Percentiles rank a stretch among this genome's conserved stretches.
Evolutionary conservation across 2,888 invertebrate genomes (phyloP).

Genomic region (Aplocera efformata): DNA sequence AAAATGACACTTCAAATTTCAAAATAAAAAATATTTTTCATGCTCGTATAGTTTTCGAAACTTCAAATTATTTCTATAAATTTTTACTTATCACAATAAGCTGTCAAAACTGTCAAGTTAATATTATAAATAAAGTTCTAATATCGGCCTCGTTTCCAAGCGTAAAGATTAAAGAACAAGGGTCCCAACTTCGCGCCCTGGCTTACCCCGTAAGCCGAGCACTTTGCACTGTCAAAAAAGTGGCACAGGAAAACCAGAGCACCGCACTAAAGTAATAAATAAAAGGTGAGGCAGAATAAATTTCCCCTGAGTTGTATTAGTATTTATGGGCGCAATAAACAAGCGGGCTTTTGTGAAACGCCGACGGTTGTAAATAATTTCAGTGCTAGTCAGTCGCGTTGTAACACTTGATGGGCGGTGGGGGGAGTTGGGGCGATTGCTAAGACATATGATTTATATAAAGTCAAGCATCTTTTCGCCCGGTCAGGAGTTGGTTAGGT

Average conservation of each 20-base stretch:
- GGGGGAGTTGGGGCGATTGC: slow-evolving; percentile 25
- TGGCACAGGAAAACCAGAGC: slow-evolving; percentile 48
- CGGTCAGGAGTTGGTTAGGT: too few species aligned
- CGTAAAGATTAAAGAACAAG: not conserved
- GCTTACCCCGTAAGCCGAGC: slow-evolving; percentile 9
- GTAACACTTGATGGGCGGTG: slow-evolving; percentile 56
- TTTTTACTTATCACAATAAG: too few species aligned
- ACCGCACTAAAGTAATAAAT: slow-evolving; percentile 65
- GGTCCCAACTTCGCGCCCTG: not conserved
- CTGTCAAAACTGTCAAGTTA: too few species aligned
- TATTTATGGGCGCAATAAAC: slow-evolving; percentile 77
- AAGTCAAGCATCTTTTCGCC: too few species aligned
- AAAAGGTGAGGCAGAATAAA: slow-evolving; percentile 74
- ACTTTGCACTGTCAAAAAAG: slow-evolving; percentile 30
- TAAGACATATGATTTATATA: too few species aligned
- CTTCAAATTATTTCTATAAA: too few species aligned
- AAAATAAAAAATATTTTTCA: too few species aligned
- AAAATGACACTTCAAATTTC: too few species aligned
- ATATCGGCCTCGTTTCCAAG: not conserved
- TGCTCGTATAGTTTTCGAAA: too few species aligned
- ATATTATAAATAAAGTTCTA: too few species aligned
- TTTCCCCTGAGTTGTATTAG: slow-evolving; percentile 72
- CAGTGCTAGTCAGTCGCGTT: slow-evolving; percentile 63
- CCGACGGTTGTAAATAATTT: slow-evolving; percentile 77
- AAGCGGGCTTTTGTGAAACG: slow-evolving; percentile 67